phyloP scores from a whole-genome alignment of 2,888 invertebrate species.

The Mesopsocus fuscifrons region DNA sequence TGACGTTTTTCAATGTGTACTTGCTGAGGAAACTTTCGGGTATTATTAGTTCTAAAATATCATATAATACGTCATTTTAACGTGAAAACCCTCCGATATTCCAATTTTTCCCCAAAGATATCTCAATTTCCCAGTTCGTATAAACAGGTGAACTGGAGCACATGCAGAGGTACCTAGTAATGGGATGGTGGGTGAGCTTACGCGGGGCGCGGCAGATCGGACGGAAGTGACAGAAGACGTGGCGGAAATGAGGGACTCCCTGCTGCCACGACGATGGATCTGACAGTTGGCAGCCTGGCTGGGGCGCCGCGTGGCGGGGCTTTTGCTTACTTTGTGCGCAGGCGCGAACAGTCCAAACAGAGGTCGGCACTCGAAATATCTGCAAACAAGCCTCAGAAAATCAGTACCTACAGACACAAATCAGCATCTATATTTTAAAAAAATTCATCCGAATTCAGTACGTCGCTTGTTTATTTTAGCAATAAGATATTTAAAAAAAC shows the following conservation, averaged over 20 bases:
- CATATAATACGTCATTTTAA: no score
- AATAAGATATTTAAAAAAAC: no score
- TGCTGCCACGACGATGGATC: slow-evolving; percentile 35
- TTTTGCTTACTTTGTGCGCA: slow-evolving; percentile 69
- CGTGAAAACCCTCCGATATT: no score
- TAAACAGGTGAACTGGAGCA: no score
- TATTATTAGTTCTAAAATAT: no score
- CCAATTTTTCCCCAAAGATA: no score
- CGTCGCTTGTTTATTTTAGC: neutral
- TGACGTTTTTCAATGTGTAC: no score
- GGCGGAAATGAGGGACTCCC: slow-evolving; percentile 34
- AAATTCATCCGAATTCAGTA: neutral
- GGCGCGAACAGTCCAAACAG: slow-evolving; percentile 90
- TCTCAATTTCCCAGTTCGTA: no score
- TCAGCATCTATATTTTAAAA: neutral
- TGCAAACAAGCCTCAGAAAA: slow-evolving; percentile 29
- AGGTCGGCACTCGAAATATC: slow-evolving; percentile 86
- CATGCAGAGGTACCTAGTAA: no score
- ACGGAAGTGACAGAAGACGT: slow-evolving; percentile 31
- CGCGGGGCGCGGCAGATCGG: slow-evolving; percentile 24
- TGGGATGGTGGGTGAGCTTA: no score
- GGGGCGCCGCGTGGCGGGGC: slow-evolving; percentile 51
- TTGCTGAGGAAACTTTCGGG: no score
- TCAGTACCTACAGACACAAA: neutral
- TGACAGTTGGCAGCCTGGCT: slow-evolving; percentile 35